Conservation (phyloP, 2,113 vertebrate genomes). For the Eurystomus gularis region DNA sequence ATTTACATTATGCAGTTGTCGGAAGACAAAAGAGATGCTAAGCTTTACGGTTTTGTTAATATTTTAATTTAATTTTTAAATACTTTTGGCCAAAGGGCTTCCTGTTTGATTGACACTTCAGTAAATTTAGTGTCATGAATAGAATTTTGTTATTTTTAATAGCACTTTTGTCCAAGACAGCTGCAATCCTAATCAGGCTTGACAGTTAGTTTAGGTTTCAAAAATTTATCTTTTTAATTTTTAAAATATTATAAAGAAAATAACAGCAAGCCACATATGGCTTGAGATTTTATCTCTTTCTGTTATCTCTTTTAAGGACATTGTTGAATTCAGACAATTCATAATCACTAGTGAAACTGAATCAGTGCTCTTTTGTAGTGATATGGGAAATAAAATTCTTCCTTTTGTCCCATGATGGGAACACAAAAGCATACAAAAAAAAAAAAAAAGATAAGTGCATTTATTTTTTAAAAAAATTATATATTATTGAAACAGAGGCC, state of each 20-base stretch:
- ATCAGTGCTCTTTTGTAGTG: neutral
- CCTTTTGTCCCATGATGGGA: neutral
- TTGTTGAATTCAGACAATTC: neutral
- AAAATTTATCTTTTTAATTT: neutral
- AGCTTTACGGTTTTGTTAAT: neutral
- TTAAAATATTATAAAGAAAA: neutral
- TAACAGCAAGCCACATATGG: neutral
- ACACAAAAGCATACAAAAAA: neutral
- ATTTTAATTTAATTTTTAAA: neutral
- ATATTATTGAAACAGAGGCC: neutral
- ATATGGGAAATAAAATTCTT: neutral
- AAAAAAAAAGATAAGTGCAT: neutral
- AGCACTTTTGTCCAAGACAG: neutral
- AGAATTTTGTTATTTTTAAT: neutral
- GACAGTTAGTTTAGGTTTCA: neutral
- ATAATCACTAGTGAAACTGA: neutral
- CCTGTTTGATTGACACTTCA: neutral
- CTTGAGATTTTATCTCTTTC: neutral
- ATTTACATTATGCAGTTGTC: neutral
- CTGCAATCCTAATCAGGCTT: neutral
- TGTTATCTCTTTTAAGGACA: neutral
- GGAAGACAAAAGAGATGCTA: neutral
- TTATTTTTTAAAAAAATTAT: neutral
- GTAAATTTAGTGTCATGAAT: neutral
- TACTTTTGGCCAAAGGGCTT: neutral